These are phyloP conservation scores for Tachina grossa DNA, from an alignment of 2,888 invertebrate genomes.

Conservation along the genomic window DNA sequence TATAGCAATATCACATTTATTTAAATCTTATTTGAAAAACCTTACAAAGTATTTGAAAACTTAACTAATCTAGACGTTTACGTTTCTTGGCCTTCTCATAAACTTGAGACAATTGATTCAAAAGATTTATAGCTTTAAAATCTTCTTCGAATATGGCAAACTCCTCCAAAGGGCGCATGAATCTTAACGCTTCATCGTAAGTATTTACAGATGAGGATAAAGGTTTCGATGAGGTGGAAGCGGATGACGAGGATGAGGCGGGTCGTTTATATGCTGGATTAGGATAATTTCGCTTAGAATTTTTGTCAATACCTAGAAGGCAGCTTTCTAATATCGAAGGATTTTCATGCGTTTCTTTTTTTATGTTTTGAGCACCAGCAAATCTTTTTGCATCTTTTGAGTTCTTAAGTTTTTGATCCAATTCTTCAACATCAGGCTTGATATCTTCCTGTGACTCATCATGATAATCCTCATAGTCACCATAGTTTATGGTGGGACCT, in stretches of 20 bases:
- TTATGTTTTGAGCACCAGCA: constrained; percentile 26
- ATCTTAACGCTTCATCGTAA: constrained; percentile 71
- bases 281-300: background rate
- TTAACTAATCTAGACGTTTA: constrained; percentile 41
- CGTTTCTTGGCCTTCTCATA: constrained; percentile 69
- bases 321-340: constrained; percentile 50
- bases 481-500: constrained; percentile 72
- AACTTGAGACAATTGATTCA: constrained; percentile 72
- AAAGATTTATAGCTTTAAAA: constrained; percentile 74
- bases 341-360: constrained; percentile 57
- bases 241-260: constrained; percentile 42
- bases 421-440: constrained; percentile 62
- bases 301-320: constrained; percentile 47
- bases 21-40: constrained; percentile 26
- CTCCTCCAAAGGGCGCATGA: constrained; percentile 73
- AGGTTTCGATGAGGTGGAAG: constrained; percentile 34
- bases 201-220: constrained; percentile 25
- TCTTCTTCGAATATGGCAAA: constrained; percentile 74
- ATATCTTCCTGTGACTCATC: constrained; percentile 60
- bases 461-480: constrained; percentile 69
- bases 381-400: background rate
- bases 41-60: background rate
- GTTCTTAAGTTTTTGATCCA: constrained; percentile 50
- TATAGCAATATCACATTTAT: constrained; percentile 61
- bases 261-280: constrained; percentile 29